Base-by-base conservation (phyloP, 2,888 invertebrate species). In the Drosophila barbarae region DNA sequence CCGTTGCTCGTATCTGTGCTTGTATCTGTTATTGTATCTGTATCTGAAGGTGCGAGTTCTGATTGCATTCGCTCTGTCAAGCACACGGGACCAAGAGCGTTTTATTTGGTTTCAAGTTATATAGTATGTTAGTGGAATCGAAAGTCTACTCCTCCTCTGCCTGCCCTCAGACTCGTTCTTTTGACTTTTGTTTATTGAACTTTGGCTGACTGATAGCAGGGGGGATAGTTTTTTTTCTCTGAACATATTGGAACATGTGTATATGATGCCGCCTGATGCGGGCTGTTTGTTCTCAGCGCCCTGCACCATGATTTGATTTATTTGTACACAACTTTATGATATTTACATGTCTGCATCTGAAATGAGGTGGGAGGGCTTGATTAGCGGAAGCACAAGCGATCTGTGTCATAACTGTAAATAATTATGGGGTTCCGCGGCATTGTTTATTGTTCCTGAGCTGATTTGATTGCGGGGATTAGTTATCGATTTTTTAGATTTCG, bases 261-360 rank as follows among this genome's bases (percentile, higher is more conserved):
- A 77, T 69, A 74, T 69, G 73, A 63, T 64, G 58, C 61, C 67
- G 71, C 55, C 73, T 69, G 64, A 81, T 81, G 76, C 81, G 78
- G 78, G 78, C 68, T 77, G 69, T 77, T 81, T 78, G 78, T 74
- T 76, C 78, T 71, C 57, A 64, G 61, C 52, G 39, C 68, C 41
- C 41, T 64, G 61, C 61, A 65, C 60, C 65, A 63, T 65, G 71
- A 78, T 78, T 79, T 81, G 81, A 79, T 81, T 79, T 79, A 79
- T 81, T 78, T 79, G 78, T 79, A 76, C 81, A 81, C 74, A 74
- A 69, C 66, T 79, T 79, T 79, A 77, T 79, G 72, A 74, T 81
- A 81, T 79, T 79, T 81, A 78, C 78, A 77, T 74, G 71, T 69
- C 72, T 63, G 70, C 36, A 47, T 56, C 61, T 54, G 46, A 21